phyloP scores from a whole-genome alignment of 2,113 vertebrate genomes.

The Mesembrinibis cayennensis region DNA sequence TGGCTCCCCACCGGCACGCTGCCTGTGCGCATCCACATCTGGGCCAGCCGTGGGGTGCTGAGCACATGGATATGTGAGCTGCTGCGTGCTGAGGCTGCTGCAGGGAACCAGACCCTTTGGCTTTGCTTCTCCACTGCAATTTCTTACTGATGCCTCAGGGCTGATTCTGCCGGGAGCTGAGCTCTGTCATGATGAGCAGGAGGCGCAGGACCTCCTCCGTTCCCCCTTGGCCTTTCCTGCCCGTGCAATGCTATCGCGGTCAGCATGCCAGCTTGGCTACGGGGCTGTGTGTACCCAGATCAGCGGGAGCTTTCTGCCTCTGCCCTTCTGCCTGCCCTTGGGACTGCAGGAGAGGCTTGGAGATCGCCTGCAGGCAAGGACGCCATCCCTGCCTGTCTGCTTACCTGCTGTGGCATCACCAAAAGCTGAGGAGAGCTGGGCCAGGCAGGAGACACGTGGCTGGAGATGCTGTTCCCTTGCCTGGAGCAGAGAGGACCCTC shows the following conservation, averaged over 20 bases:
- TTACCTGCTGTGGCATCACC: background rate
- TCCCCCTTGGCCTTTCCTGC: background rate
- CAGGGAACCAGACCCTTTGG: background rate
- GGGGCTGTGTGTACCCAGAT: background rate
- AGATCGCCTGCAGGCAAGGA: background rate
- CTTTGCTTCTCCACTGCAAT: background rate
- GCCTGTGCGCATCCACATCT: background rate
- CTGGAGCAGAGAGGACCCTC: background rate
- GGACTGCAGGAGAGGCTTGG: background rate
- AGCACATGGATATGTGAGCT: rapidly evolving
- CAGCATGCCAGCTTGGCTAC: background rate
- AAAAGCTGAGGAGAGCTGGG: background rate
- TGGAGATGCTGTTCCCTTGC: background rate
- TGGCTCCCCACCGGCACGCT: background rate
- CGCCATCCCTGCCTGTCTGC: background rate
- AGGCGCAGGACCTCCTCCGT: background rate
- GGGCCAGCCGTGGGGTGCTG: background rate
- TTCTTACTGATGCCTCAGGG: background rate
- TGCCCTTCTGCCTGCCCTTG: background rate
- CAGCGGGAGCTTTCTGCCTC: background rate
- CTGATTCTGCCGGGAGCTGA: background rate
- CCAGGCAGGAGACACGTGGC: background rate
- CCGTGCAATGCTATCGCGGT: rapidly evolving
- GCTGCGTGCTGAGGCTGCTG: background rate
- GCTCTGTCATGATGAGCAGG: rapidly evolving